phyloP scores from a whole-genome alignment of 2,888 invertebrate genomes.

The Serrognathus titanus region DNA sequence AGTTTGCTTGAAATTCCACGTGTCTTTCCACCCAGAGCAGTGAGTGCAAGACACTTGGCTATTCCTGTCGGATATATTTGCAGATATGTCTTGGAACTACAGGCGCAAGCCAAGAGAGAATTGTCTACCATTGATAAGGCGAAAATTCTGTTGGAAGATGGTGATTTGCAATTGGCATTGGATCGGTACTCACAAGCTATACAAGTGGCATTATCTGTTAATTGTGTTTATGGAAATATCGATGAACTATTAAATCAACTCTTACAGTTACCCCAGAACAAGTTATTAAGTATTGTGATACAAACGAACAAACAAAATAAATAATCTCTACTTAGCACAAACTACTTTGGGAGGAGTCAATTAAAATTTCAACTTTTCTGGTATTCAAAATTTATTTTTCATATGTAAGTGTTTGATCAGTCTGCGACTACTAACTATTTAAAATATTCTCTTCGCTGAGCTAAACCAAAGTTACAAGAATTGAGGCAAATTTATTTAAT shows the following conservation, averaged over 20 bases:
- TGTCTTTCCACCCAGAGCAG: conserved; percentile 56
- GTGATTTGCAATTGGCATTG: conserved; percentile 57
- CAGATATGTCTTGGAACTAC: conserved; percentile 23
- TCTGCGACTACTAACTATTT: no score
- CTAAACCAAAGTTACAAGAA: no score
- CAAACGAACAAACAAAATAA: conserved; percentile 55
- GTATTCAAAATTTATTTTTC: no score
- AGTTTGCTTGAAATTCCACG: conserved; percentile 58
- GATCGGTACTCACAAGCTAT: conserved; percentile 81
- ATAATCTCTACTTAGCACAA: neutral
- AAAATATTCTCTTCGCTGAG: no score
- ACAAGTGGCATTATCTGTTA: conserved; percentile 74
- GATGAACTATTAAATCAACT: conserved; percentile 63
- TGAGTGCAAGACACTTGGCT: conserved; percentile 61
- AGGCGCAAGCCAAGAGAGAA: conserved; percentile 16
- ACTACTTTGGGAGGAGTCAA: no score
- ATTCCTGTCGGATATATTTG: conserved; percentile 29
- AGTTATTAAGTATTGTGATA: conserved; percentile 62
- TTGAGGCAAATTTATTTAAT: no score
- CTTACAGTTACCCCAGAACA: conserved; percentile 62
- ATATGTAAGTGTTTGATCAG: no score
- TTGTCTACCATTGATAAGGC: conserved; percentile 17
- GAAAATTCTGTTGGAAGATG: conserved; percentile 28
- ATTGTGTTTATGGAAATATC: conserved; percentile 77
- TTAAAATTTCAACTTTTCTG: no score